Percentiles rank a stretch among this genome's conserved stretches.
Evolutionary conservation across 1,140 invertebrate species (phyloP).

Genomic region (Cotesia chilonis): DNA sequence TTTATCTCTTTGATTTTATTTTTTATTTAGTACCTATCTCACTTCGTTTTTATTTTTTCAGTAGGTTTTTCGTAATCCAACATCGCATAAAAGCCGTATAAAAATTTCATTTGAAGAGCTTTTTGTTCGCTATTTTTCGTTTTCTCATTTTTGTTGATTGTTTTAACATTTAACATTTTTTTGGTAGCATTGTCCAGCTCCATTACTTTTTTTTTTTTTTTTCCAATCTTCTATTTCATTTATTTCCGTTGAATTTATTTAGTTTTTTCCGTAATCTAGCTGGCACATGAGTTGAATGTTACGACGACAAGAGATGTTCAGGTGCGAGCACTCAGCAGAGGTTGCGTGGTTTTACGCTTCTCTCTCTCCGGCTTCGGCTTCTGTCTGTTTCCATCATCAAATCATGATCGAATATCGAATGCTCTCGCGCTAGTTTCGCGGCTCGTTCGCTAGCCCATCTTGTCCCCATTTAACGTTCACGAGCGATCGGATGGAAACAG

Average conservation of each 20-base stretch:
- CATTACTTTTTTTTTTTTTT: constrained; percentile 9
- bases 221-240: constrained; percentile 14
- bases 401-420: constrained; percentile 23
- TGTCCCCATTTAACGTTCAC: constrained; percentile 20
- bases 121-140: constrained; percentile 27
- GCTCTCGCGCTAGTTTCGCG: constrained; percentile 21
- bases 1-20: background rate
- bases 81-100: too few relatives aligned
- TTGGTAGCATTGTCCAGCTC: constrained; percentile 15
- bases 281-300: background rate
- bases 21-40: background rate
- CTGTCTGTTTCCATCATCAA: constrained; percentile 29
- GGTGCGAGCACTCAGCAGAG: constrained; percentile 6
- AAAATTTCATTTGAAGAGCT: constrained; percentile 22
- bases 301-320: constrained; percentile 22
- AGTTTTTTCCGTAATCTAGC: constrained; percentile 12
- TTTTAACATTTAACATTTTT: background rate
- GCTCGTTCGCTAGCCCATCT: constrained; percentile 23
- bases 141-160: constrained; percentile 30
- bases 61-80: too few relatives aligned
- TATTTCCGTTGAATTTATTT: constrained; percentile 10
- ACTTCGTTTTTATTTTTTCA: too few relatives aligned
- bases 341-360: constrained; percentile 19
- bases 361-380: constrained; percentile 9
- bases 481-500: constrained; percentile 16